Base-by-base conservation (phyloP, 2,797 vertebrate genomes). In the Microtus agrestis region DNA sequence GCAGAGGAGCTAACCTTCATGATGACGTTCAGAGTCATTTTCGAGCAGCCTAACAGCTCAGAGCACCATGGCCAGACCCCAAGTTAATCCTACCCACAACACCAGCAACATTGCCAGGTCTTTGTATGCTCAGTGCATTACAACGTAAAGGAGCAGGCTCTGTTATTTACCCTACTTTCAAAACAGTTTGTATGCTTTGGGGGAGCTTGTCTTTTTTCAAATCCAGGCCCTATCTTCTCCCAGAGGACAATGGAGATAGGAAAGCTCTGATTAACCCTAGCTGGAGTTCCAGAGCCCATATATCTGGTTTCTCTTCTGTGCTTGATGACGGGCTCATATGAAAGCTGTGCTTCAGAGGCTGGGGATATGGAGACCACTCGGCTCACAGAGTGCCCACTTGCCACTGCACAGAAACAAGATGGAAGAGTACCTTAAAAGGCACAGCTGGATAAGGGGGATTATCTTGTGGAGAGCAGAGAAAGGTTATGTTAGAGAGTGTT, bases 11-110 rank as follows among this genome's bases (percentile, higher is more conserved):
- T 81, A 46, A 88, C 12, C 11, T 61, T 23, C 69, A 59, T 65
- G 88, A n/a, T 51, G 48, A 51, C 9, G 29, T 40, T 93, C 11
- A 43, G 61, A 91, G 34, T 92, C 48, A n/a, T 48, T 89, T 93
- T 95, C 23, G 67, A 73, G n/a, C 17, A 15, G 29, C 25, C 69
- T 78, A 95, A 95, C 93, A 71, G 25, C 48, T 84, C 59, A 48
- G n/a, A 31, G 34, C 51, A 12, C 29, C 29, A 59, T 43, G 29
- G 46, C 17, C 51, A 34, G 84, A 13, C 37, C 40, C 37, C 43
- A 14, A 21, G 40, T 34, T 48, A 77, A 27, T 86, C 17, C 14
- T 51, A 4, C n/a, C 13, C 13, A 21, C 37, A 43, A 46, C 40
- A 73, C 7, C 21, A 48, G 34, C 0, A 25, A 9, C 37, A 56